These are phyloP conservation scores for Petrocephalus zakoni DNA, from an alignment of 2,113 vertebrate species.

Conservation along the genomic window DNA sequence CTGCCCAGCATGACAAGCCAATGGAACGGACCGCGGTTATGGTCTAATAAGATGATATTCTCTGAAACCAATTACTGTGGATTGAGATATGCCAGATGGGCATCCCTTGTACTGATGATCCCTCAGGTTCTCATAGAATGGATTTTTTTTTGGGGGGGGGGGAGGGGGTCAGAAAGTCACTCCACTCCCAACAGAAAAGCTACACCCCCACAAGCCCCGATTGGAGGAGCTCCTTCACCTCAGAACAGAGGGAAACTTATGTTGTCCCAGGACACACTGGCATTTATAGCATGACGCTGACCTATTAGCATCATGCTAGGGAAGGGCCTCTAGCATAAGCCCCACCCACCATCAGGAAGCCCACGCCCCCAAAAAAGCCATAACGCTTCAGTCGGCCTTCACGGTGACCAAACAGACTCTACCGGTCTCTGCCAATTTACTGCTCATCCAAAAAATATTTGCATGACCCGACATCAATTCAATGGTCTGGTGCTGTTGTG, in stretches of 20 bases:
- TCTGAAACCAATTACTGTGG: no score
- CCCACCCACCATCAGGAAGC: not conserved
- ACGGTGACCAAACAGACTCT: not conserved
- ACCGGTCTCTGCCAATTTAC: not conserved
- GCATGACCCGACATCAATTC: slow-evolving; percentile 10
- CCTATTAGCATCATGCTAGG: not conserved
- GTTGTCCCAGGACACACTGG: not conserved
- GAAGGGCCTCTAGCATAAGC: not conserved
- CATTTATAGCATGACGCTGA: not conserved
- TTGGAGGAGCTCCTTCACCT: not conserved
- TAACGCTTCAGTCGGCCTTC: not conserved
- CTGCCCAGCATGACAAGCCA: no score
- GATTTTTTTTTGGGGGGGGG: not conserved
- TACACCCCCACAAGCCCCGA: not conserved
- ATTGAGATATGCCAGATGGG: not conserved
- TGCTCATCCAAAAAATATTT: slow-evolving; percentile 12
- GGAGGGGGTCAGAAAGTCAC: not conserved
- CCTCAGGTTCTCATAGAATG: not conserved
- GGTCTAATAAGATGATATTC: no score
- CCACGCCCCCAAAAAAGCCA: not conserved
- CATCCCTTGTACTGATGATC: not conserved
- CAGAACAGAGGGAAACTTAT: not conserved
- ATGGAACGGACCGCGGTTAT: no score
- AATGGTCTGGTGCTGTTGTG: slow-evolving; percentile 15
- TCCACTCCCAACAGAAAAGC: not conserved